A percentile compares a stretch with the other conserved stretches of the same genome.
Evolutionary conservation across 53 echinoderm and acorn worm genomes (phyloP).

Genomic region (Luidia sarsii): DNA sequence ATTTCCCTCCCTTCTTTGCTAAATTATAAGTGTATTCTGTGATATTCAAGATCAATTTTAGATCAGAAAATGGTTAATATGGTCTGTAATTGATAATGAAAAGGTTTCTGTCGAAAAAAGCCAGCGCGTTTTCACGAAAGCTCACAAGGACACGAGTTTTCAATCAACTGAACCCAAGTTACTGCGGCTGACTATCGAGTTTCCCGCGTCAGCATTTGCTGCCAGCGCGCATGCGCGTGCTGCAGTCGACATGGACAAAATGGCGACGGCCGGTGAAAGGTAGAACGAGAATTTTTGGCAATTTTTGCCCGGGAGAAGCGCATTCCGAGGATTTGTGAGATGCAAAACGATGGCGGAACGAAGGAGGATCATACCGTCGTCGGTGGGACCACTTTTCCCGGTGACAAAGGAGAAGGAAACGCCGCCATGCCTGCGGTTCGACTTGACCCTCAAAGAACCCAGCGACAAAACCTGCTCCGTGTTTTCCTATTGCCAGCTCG

Average conservation of each 20-base stretch:
- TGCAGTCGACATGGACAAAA: slow-evolving; percentile 58
- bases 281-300: slow-evolving; percentile 53
- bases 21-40: too few species aligned
- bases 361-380: slow-evolving; percentile 98
- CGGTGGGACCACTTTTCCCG: slow-evolving; percentile 89
- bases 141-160: not conserved
- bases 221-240: slow-evolving; percentile 69
- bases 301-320: slow-evolving; percentile 60
- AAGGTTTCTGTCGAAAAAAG: too few species aligned
- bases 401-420: slow-evolving; percentile 73
- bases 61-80: too few species aligned
- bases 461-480: slow-evolving; percentile 90
- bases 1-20: too few species aligned
- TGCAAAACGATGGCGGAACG: slow-evolving; percentile 91
- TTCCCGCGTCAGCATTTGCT: slow-evolving; percentile 48
- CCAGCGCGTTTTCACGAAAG: too few species aligned
- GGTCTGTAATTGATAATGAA: too few species aligned
- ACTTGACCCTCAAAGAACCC: slow-evolving; percentile 85
- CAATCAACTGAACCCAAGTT: slow-evolving; percentile 4
- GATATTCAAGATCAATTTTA: too few species aligned
- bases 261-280: slow-evolving; percentile 47
- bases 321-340: not conserved
- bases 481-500: slow-evolving; percentile 88
- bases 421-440: slow-evolving; percentile 79
- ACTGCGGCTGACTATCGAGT: slow-evolving; percentile 50